These are phyloP conservation scores for Otus sunia DNA, from an alignment of 2,113 vertebrate species.

Conservation along the genomic window DNA sequence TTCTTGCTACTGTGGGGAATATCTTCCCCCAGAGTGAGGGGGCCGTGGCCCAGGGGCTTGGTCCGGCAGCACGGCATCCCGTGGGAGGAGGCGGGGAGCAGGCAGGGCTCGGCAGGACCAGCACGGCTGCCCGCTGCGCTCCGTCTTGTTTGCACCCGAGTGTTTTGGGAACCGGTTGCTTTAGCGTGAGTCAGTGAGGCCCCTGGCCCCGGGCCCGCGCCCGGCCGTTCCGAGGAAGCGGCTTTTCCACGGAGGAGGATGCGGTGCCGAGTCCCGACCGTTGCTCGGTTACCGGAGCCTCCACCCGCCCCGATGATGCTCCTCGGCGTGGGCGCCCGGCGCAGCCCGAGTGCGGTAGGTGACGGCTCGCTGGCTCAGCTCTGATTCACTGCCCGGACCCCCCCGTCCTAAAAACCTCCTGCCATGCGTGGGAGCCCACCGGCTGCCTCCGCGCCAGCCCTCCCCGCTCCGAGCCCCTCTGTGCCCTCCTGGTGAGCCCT, in stretches of 20 bases:
- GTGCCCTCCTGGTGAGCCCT: background rate
- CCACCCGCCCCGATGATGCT: background rate
- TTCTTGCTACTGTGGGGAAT: background rate
- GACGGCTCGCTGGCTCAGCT: background rate
- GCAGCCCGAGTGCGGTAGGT: background rate
- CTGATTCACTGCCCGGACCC: background rate
- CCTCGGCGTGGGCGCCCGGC: fast-evolving
- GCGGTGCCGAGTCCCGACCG: background rate
- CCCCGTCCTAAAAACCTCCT: background rate
- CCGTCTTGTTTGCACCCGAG: background rate
- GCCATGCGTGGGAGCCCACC: background rate
- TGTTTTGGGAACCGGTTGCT: background rate
- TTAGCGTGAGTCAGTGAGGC: background rate
- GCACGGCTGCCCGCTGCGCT: background rate
- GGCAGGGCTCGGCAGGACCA: background rate
- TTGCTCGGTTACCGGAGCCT: background rate
- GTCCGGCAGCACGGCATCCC: fast-evolving
- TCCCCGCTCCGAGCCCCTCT: fast-evolving
- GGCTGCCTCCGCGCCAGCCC: background rate
- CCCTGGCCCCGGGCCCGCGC: fast-evolving
- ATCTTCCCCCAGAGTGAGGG: fast-evolving
- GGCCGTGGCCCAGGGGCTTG: background rate
- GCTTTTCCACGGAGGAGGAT: background rate
- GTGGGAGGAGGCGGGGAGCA: background rate
- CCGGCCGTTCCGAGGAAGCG: fast-evolving